Percentiles rank a stretch among this genome's conserved stretches.
phyloP scores from a whole-genome alignment of 1,140 invertebrate genomes.

The Samia ricini region DNA sequence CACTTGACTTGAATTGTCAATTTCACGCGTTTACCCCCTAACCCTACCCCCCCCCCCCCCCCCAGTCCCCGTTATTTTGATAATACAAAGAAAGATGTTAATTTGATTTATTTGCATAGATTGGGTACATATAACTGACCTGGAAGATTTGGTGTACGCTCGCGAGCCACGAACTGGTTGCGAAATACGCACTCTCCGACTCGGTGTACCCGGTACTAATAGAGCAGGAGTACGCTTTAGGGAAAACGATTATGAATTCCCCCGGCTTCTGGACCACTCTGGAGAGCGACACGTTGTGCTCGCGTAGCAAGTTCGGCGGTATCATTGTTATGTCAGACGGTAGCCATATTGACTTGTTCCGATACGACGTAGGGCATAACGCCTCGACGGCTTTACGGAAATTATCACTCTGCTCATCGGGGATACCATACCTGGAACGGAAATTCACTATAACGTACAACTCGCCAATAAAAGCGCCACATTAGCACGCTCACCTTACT shows the following conservation, averaged over 20 bases:
- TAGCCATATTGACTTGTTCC: constrained; percentile 92
- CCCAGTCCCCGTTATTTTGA: too few relatives aligned
- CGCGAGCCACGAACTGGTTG: constrained; percentile 89
- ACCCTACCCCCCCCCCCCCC: too few relatives aligned
- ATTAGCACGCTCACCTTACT: too few relatives aligned
- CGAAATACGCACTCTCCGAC: constrained; percentile 96
- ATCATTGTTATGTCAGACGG: constrained; percentile 97
- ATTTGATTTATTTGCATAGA: too few relatives aligned
- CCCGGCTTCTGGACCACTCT: constrained; percentile 91
- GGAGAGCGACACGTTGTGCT: constrained; percentile 87
- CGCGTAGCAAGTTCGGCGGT: constrained; percentile 88
- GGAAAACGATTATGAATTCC: constrained; percentile 95
- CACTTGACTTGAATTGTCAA: too few relatives aligned
- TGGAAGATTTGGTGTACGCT: constrained; percentile 85
- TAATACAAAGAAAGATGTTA: too few relatives aligned
- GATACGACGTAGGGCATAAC: constrained; percentile 89
- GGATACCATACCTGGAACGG: constrained; percentile 85
- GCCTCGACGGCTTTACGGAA: constrained; percentile 86
- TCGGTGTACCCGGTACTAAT: constrained; percentile 94
- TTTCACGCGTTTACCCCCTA: too few relatives aligned
- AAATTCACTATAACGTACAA: neutral
- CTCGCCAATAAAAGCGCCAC: too few relatives aligned
- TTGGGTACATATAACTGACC: constrained; percentile 66
- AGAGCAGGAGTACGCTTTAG: constrained; percentile 92
- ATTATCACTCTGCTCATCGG: constrained; percentile 85